These are phyloP conservation scores for Erpetoichthys calabaricus DNA, from an alignment of 2,797 vertebrate species.

Conservation along the genomic window DNA sequence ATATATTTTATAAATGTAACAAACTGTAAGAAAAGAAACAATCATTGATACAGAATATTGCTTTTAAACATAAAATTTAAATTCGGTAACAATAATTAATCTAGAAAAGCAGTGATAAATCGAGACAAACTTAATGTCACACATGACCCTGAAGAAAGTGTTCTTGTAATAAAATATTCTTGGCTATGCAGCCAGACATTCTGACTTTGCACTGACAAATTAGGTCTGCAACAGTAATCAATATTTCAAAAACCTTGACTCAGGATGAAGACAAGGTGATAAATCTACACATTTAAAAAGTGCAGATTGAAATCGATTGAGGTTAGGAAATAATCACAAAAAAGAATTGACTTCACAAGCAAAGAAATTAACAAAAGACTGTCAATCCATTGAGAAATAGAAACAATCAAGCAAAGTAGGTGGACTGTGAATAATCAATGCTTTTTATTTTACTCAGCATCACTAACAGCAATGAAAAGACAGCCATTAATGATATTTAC, in stretches of 20 bases:
- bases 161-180: too few species aligned
- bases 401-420: conserved; percentile 28
- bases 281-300: conserved; percentile 15
- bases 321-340: conserved; percentile 7
- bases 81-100: too few species aligned
- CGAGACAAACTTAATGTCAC: too few species aligned
- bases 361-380: conserved; percentile 11
- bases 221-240: conserved; percentile 6
- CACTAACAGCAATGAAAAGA: too few species aligned
- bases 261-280: conserved; percentile 23
- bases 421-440: conserved; percentile 33
- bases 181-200: too few species aligned
- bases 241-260: conserved; percentile 20
- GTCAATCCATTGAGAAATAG: conserved; percentile 23
- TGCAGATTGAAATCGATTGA: conserved; percentile 20
- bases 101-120: too few species aligned
- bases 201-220: conserved; percentile 10
- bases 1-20: too few species aligned
- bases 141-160: too few species aligned
- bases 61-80: too few species aligned
- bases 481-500: too few species aligned
- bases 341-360: conserved; percentile 14
- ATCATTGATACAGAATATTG: too few species aligned
- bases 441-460: conserved; percentile 28
- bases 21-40: too few species aligned